Evolutionary conservation across 2,113 vertebrate genomes (phyloP), one percentile per base, ranked within the genome.

Genomic region (Mustelus asterias): DNA sequence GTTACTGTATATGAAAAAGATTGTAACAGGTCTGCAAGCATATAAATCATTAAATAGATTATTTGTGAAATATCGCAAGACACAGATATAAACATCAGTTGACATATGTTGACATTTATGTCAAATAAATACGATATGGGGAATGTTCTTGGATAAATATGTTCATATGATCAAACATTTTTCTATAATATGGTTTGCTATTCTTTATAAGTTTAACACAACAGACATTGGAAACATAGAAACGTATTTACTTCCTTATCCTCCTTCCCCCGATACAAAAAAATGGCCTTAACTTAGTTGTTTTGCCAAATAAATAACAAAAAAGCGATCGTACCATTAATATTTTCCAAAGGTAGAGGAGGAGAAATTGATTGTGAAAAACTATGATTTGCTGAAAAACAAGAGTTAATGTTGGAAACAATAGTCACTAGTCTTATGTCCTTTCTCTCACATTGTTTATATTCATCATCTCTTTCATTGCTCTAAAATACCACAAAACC

Each of bases 81-180:
- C 86, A 89, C 48, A 89, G 86, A 89, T 89, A 26, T 89, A 58
- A 89, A 89, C 54, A 89, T 89, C 48, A 89, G 24, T 58, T 89
- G 86, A 14, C 26, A 60, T 60, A 60, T 89, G 26, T 60, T 89
- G 48, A 89, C 48, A 89, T 89, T 89, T 89, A 58, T 89, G 86
- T 89, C 86, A 89, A 89, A 58, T 89, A 89, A 54, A 89, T 89
- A 60, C 26, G 86, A 89, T 24, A 89, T 89, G 10, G 11, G 85
- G 86, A 89, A 60, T 89, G 86, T 13, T 29, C 48, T 14, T 11
- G 33, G 24, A 89, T 58, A 83, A 76, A 76, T 76, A 76, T 9
- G 33, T 11, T 33, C 29, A 76, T 33, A 60, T 58, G 86, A 89
- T 60, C 48, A 89, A 89, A 89, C 86, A 89, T 89, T 58, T 89